phyloP scores from a whole-genome alignment of 2,113 vertebrate genomes.

The Neogobius melanostomus region DNA sequence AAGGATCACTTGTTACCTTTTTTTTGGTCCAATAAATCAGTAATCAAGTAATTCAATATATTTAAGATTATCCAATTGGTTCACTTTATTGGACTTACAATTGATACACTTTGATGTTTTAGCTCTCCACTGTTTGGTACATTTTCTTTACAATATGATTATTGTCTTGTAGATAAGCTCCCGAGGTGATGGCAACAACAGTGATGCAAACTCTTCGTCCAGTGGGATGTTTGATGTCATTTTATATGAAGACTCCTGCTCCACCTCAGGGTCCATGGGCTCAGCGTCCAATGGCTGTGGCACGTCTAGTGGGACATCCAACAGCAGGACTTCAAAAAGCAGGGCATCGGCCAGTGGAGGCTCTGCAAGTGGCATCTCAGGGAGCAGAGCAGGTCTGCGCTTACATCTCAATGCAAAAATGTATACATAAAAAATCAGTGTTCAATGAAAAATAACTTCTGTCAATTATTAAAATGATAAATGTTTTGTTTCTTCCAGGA shows the following conservation, averaged over 20 bases:
- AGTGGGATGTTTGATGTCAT: constrained; percentile 88
- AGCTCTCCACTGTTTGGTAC: no score
- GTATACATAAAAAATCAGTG: neutral
- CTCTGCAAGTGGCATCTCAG: constrained; percentile 70
- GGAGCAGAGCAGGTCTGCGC: constrained; percentile 80
- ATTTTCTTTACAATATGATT: constrained; percentile 7
- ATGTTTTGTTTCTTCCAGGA: constrained; percentile 59
- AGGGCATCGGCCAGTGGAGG: constrained; percentile 54
- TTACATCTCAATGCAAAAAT: neutral
- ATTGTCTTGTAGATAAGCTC: constrained; percentile 60
- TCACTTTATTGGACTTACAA: constrained; percentile 6
- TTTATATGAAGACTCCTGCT: constrained; percentile 84
- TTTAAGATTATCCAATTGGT: neutral
- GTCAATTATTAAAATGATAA: neutral
- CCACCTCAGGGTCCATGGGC: constrained; percentile 84
- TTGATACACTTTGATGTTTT: no score
- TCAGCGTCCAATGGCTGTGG: constrained; percentile 83
- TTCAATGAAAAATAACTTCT: neutral
- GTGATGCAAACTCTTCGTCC: constrained; percentile 83
- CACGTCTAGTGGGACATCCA: constrained; percentile 67
- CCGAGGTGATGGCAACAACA: constrained; percentile 69
- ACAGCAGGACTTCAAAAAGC: constrained; percentile 62
- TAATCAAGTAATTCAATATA: neutral
- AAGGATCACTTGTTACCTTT: neutral
- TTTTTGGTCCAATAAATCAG: neutral